Conservation (phyloP, 1,140 invertebrate genomes). For the Mactra quadrangularis region DNA sequence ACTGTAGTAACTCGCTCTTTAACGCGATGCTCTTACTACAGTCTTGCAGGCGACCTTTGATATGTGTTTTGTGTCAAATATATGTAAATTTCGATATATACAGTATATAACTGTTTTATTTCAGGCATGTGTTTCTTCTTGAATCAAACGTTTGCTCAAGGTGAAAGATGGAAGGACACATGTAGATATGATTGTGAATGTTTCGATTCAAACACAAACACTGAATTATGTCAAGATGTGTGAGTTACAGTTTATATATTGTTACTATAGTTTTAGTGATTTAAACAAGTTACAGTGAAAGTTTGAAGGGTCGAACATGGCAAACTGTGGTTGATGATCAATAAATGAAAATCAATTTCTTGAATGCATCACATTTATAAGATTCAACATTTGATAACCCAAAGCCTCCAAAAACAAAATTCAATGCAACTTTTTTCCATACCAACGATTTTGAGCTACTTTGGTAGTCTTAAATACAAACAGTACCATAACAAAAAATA, state of each 20-base stretch:
- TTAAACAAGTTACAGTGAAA: neutral
- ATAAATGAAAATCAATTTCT: neutral
- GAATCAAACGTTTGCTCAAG: constrained; percentile 40
- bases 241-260: constrained; percentile 33
- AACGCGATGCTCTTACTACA: no score
- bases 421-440: neutral
- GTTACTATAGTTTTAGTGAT: neutral
- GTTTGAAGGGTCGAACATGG: neutral
- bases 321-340: neutral
- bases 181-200: constrained; percentile 46
- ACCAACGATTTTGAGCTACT: neutral
- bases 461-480: no score
- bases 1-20: no score
- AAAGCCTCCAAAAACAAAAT: no score
- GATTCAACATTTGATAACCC: no score
- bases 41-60: no score
- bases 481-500: no score
- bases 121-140: constrained; percentile 48
- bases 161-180: constrained; percentile 30
- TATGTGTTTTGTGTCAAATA: no score
- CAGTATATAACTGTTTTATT: no score
- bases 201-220: constrained; percentile 35
- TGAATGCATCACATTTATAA: no score
- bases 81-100: no score
- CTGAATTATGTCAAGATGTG: constrained; percentile 42